These are phyloP conservation scores for Hyperoplus lanceolatus DNA, from an alignment of 2,797 vertebrate genomes.

Conservation along the genomic window DNA sequence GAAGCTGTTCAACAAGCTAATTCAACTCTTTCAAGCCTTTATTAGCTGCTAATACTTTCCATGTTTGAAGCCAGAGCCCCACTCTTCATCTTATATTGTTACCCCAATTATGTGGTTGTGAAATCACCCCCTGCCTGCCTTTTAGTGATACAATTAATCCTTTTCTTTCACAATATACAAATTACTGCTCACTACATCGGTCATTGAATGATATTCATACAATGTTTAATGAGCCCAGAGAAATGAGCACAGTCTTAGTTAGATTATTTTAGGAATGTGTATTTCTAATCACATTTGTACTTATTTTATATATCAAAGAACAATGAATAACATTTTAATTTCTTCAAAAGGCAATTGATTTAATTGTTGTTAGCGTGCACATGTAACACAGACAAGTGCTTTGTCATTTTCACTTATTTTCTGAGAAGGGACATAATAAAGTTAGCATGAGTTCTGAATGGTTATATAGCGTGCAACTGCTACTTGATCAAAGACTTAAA, in stretches of 20 bases:
- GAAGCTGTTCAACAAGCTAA: constrained; percentile 74
- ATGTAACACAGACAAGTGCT: constrained; percentile 45
- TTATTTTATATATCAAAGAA: constrained; percentile 25
- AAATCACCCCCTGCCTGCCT: constrained; percentile 47
- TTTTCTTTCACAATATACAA: constrained; percentile 29
- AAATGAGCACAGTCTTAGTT: too few species aligned
- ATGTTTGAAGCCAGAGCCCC: constrained; percentile 63
- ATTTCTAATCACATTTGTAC: neutral
- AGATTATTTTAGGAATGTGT: too few species aligned
- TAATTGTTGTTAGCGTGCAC: constrained; percentile 23
- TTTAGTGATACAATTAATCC: constrained; percentile 41
- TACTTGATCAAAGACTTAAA: constrained; percentile 79
- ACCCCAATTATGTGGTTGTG: constrained; percentile 63
- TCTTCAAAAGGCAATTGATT: constrained; percentile 27
- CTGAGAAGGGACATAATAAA: constrained; percentile 61
- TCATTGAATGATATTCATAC: too few species aligned
- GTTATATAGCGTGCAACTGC: constrained; percentile 68
- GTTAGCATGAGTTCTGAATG: constrained; percentile 66
- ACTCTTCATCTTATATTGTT: constrained; percentile 75
- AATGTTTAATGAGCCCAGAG: too few species aligned
- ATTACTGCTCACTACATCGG: neutral
- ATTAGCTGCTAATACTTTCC: constrained; percentile 84
- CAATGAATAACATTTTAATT: constrained; percentile 36
- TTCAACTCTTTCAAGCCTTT: constrained; percentile 80
- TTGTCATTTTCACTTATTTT: constrained; percentile 68